phyloP scores from a whole-genome alignment of 2,888 invertebrate genomes.

The Platycheirus albimanus region DNA sequence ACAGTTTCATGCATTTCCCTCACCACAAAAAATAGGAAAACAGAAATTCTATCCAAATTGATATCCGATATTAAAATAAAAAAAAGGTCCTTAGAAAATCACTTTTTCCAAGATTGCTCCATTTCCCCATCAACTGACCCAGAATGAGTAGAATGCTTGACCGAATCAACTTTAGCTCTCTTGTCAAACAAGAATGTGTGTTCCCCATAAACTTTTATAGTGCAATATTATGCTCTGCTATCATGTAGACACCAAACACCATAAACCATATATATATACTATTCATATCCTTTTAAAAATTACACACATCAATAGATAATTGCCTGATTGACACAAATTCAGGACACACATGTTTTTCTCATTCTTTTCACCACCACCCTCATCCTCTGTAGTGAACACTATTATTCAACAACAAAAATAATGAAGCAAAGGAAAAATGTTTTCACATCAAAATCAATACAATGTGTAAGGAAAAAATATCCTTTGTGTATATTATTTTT shows the following conservation, averaged over 20 bases:
- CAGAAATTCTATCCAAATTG: neutral
- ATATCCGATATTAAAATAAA: neutral
- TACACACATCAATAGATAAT: neutral
- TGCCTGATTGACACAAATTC: slow-evolving; percentile 2
- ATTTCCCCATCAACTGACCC: slow-evolving; percentile 1
- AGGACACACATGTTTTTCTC: slow-evolving; percentile 10
- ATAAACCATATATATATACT: neutral
- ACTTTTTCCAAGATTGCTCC: slow-evolving; percentile 1
- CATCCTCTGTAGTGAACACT: too few species aligned
- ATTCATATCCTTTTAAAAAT: neutral
- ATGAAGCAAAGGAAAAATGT: slow-evolving; percentile 1
- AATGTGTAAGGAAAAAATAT: neutral
- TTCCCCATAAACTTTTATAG: slow-evolving; percentile 16
- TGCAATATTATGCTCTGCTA: too few species aligned
- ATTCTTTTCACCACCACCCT: neutral
- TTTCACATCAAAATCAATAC: slow-evolving; percentile 56
- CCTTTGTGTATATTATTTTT: neutral
- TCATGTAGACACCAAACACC: neutral
- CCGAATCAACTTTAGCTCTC: slow-evolving; percentile 38
- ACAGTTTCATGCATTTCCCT: too few species aligned
- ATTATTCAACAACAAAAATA: slow-evolving; percentile 37
- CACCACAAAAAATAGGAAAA: too few species aligned
- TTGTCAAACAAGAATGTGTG: neutral
- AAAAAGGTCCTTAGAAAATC: slow-evolving; percentile 7
- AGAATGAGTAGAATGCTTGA: slow-evolving; percentile 19